phyloP scores from a whole-genome alignment of 1,140 invertebrate genomes.

The Zophobas morio region DNA sequence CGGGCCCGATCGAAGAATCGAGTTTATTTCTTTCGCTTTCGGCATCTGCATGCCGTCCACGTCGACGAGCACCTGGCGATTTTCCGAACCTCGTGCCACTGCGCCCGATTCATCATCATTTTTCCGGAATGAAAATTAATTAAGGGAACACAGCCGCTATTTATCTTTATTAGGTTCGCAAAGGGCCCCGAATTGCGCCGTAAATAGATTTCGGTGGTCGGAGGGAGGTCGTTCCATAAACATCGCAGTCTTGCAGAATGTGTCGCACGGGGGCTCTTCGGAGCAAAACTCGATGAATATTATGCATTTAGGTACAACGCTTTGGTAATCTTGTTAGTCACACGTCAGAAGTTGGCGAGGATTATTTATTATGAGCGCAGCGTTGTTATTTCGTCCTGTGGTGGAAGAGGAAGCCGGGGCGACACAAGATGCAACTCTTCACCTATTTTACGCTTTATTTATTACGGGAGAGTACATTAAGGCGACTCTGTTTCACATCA shows the following conservation, averaged over 20 bases:
- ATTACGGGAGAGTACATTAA: slow-evolving; percentile 23
- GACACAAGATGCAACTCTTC: slow-evolving; percentile 23
- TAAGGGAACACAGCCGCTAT: slow-evolving; percentile 14
- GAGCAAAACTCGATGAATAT: slow-evolving; percentile 24
- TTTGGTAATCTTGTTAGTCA: slow-evolving; percentile 28
- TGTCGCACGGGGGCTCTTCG: slow-evolving; percentile 8
- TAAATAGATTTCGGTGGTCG: slow-evolving; percentile 16
- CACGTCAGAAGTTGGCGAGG: slow-evolving; percentile 7
- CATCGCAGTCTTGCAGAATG: slow-evolving; percentile 4
- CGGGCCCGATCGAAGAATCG: too few relatives aligned
- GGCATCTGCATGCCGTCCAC: too few relatives aligned
- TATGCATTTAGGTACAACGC: slow-evolving; percentile 20
- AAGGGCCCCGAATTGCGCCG: slow-evolving; percentile 7
- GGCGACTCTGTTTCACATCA: slow-evolving; percentile 24
- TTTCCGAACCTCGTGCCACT: not conserved
- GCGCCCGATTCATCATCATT: slow-evolving; percentile 5
- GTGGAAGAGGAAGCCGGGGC: not conserved
- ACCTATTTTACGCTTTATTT: slow-evolving; percentile 28
- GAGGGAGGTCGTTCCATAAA: slow-evolving; percentile 3
- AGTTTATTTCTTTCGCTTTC: too few relatives aligned
- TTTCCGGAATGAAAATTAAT: slow-evolving; percentile 21
- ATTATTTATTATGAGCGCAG: slow-evolving; percentile 17
- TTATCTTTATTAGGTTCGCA: slow-evolving; percentile 30
- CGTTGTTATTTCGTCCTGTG: slow-evolving; percentile 3
- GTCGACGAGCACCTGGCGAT: too few relatives aligned